Evolutionary conservation across 2,888 invertebrate genomes (phyloP), one percentile per base, ranked within the genome.

Genomic region (Eupithecia exiguata): DNA sequence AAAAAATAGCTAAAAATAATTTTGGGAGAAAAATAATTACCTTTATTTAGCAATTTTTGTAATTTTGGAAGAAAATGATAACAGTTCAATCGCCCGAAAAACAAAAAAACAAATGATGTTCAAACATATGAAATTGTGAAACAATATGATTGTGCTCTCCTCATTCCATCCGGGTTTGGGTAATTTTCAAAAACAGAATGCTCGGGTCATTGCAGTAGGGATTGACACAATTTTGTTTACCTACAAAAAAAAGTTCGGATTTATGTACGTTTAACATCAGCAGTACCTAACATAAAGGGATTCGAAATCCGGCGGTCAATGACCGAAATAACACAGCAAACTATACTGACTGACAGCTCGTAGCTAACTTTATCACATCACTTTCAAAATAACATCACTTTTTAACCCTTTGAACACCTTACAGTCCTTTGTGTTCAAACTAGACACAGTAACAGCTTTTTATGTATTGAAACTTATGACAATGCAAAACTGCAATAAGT

Each of bases 21-120:
- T 74, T 71, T 71, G 76, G 82, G 77, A 81, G 79, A 86, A 85
- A 86, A 82, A 92, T 93, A 94, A 87, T 94, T 94, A 94, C 94
- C 94, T 94, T 88, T 92, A 92, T 87, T 92, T 93, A 91, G 92
- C 87, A 93, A 94, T 94, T 94, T 94, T 94, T 93, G 94, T 91
- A 94, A 94, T 94, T 94, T 94, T 94, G 93, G 93, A 92, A 93
- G 92, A 92, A 94, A 94, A 91, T 92, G 89, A 92, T 90, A 92
- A 89, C 89, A 90, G 89, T 92, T 90, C 93, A 93, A 92, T 91
- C 92, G 94, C 93, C 94, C 94, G 93, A 94, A 94, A 94, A 94
- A 93, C 94, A 94, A 94, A 94, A 93, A 94, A 94, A 94, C 94
- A 94, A 94, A 93, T 93, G 94, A 93, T 91, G 91, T 90, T 94